Conservation (phyloP, 2,888 invertebrate genomes). For the Lepidocyrtoides sp. region DNA sequence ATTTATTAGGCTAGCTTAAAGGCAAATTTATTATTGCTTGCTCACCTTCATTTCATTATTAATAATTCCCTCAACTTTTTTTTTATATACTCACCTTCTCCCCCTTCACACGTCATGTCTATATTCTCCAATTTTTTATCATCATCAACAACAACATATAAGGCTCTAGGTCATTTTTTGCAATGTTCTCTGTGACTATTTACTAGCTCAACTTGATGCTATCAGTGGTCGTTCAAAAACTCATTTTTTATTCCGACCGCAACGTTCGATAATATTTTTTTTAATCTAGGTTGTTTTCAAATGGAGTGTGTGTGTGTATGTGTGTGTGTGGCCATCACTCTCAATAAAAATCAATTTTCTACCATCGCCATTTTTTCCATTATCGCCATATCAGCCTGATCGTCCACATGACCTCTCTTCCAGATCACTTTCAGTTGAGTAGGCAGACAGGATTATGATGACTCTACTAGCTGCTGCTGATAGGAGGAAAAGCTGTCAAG, state of each 20-base stretch:
- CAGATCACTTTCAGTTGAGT: not conserved
- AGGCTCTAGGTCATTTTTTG: not conserved
- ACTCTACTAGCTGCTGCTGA: not conserved
- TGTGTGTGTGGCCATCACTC: too few relatives aligned
- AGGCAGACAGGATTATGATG: not conserved
- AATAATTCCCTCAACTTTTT: not conserved
- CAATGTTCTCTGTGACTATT: too few relatives aligned
- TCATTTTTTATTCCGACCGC: not conserved
- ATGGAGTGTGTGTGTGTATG: too few relatives aligned
- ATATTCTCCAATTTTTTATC: not conserved
- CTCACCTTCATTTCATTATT: slow-evolving; percentile 45
- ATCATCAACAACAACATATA: not conserved
- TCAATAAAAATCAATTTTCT: not conserved
- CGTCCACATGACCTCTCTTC: not conserved
- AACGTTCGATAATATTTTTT: too few relatives aligned
- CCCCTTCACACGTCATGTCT: too few relatives aligned
- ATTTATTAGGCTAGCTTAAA: slow-evolving; percentile 38
- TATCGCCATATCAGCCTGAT: too few relatives aligned
- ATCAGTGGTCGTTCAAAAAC: not conserved
- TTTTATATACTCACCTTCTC: not conserved
- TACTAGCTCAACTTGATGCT: not conserved
- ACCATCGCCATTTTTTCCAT: not conserved
- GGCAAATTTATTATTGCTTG: slow-evolving; percentile 20
- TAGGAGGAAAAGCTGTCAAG: not conserved
- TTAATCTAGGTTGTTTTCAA: too few relatives aligned